Evolutionary conservation across 2,113 vertebrate species (phyloP), one percentile per base, ranked within the genome.

Genomic region (Lethenteron reissneri): DNA sequence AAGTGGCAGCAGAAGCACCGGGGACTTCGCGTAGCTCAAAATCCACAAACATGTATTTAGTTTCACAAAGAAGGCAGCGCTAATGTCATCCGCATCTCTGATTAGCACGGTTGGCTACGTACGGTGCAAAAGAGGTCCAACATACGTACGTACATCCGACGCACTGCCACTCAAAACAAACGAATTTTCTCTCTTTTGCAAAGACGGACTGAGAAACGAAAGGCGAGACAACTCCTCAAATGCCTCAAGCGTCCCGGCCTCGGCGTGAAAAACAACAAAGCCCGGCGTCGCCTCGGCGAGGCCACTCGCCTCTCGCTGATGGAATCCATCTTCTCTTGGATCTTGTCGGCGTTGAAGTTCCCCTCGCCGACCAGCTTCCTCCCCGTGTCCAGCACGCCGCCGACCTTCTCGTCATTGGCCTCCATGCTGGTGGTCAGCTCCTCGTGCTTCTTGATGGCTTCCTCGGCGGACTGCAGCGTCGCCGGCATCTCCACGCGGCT

Each of bases 351-450:
- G 2, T 92, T 88, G 74, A 85, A 80, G 58, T 88, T 85, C 58
- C 81, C 81, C 19, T 86, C 82, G 1, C 81, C 82, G 59, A 95
- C 83, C 57, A 97, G 82, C 74, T 87, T 88, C 25, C 78, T 76
- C n/a, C 89, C 89, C 0, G 86, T 78, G 59, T 94, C 89, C 72
- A 85, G 82, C 72, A 95, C 80, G 2, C 83, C 83, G 4, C 77
- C 85, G 76, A 95, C 87, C 58, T 86, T 90, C 74, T 96, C 90
- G 58, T 90, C 86, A 1, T 81, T 87, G 79, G 88, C 88, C 3
- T 97, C 92, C 84, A 91, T 89, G 75, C 90, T 89, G 71, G 84
- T 91, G 79, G 90, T 80, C 77, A 90, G 89, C 73, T 90, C 92
- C 72, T 97, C 92, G 4, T 90, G 85, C 72, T 91, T 92, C 75